Conservation (phyloP, 2,888 invertebrate species). For the Perizoma flavofasciatum region DNA sequence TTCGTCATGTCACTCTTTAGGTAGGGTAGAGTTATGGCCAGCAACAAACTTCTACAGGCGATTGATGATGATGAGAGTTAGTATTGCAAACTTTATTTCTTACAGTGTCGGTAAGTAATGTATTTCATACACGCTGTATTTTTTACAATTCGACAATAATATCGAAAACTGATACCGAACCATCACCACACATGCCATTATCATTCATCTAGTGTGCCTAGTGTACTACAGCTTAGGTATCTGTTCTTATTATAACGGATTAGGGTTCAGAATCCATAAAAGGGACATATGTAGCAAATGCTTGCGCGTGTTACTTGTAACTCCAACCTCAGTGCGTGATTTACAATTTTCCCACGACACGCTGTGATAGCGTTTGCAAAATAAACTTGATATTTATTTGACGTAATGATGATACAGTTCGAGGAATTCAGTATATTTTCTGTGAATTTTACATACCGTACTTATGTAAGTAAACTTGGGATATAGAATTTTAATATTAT, state of each 20-base stretch:
- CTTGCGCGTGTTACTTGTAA: conserved; percentile 26
- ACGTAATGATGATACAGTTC: conserved; percentile 1
- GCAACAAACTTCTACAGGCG: too few relatives aligned
- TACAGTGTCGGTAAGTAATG: too few relatives aligned
- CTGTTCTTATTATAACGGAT: conserved; percentile 5
- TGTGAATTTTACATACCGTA: neutral
- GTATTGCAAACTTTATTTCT: too few relatives aligned
- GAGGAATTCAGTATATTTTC: conserved; percentile 4
- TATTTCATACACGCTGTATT: neutral
- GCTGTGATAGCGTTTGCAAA: conserved; percentile 44
- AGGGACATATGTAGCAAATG: conserved; percentile 2
- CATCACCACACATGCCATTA: conserved; percentile 38
- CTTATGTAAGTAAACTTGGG: too few relatives aligned
- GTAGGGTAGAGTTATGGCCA: too few relatives aligned
- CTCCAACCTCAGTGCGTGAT: conserved; percentile 48
- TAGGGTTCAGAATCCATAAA: conserved; percentile 19
- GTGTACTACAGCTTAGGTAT: conserved; percentile 2
- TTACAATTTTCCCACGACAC: conserved; percentile 57
- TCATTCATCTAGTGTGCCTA: conserved; percentile 40
- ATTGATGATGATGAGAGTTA: too few relatives aligned
- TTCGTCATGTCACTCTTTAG: too few relatives aligned
- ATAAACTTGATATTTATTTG: conserved; percentile 8
- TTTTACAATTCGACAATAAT: conserved; percentile 13
- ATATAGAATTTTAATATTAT: too few relatives aligned
- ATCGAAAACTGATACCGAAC: conserved; percentile 22